phyloP scores from a whole-genome alignment of 2,797 vertebrate genomes.

The Carapus acus region DNA sequence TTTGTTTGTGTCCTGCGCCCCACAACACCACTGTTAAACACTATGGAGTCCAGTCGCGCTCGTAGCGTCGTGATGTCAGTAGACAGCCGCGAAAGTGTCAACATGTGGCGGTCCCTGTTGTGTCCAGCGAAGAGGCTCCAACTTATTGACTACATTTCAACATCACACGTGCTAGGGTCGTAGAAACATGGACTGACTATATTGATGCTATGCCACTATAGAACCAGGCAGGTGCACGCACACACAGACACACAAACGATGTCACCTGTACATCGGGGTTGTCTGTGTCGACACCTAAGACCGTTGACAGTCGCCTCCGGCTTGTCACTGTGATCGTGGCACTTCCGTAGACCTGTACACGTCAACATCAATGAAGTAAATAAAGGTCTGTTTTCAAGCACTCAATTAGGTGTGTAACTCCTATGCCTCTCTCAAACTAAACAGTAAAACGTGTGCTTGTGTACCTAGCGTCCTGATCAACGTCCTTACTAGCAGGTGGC shows the following conservation, averaged over 20 bases:
- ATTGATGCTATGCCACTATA: background rate
- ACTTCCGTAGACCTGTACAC: background rate
- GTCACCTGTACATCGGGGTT: conserved; percentile 18
- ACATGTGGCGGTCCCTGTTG: conserved; percentile 47
- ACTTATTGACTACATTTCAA: conserved; percentile 9
- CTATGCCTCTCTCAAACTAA: too few species aligned
- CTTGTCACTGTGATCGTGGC: background rate
- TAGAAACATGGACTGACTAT: too few species aligned
- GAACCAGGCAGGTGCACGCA: too few species aligned
- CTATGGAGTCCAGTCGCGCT: too few species aligned
- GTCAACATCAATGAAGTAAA: background rate
- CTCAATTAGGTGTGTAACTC: too few species aligned
- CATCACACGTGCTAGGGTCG: too few species aligned
- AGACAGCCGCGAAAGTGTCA: conserved; percentile 34
- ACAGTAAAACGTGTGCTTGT: too few species aligned
- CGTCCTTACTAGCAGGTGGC: too few species aligned
- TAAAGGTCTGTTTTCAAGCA: too few species aligned
- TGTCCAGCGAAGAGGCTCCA: conserved; percentile 51
- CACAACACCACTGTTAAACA: too few species aligned
- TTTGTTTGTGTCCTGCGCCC: conserved; percentile 20
- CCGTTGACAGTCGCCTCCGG: background rate
- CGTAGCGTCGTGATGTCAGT: conserved; percentile 11
- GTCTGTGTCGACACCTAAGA: conserved; percentile 9
- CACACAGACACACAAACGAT: background rate
- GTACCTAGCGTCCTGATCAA: too few species aligned